These are phyloP conservation scores for Bombus vancouverensis DNA, from an alignment of 1,140 invertebrate species.

Conservation along the genomic window DNA sequence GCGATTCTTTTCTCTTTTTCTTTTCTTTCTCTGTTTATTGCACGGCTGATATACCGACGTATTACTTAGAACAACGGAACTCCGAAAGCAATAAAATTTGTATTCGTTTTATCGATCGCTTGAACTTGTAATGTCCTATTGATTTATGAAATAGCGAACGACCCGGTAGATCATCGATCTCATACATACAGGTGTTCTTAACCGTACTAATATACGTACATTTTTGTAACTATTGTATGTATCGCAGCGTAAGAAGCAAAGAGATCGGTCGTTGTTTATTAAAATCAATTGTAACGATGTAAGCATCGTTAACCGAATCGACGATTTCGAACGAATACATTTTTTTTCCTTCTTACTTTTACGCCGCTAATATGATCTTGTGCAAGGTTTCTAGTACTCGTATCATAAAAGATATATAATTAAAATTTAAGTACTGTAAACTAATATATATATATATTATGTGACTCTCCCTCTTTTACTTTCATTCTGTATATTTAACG, in stretches of 20 bases:
- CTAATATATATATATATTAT: neutral
- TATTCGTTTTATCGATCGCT: conserved; percentile 36
- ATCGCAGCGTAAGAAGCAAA: conserved; percentile 1
- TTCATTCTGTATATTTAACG: conserved; percentile 3
- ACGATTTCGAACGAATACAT: neutral
- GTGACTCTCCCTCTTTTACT: neutral
- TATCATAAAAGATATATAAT: neutral
- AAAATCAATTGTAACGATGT: neutral
- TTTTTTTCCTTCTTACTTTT: neutral
- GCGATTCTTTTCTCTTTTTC: neutral
- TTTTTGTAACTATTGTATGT: neutral
- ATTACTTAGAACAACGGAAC: conserved; percentile 37
- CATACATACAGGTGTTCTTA: neutral
- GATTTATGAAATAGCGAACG: conserved; percentile 15
- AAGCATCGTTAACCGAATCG: neutral
- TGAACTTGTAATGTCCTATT: neutral
- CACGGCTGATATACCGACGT: neutral
- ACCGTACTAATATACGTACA: neutral
- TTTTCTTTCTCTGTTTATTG: neutral
- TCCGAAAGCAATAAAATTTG: conserved; percentile 45
- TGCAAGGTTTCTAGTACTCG: neutral
- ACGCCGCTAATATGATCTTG: neutral
- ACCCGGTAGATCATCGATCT: neutral
- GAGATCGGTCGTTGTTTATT: neutral
- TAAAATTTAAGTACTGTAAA: neutral